Percentiles rank a stretch among this genome's conserved stretches.
Conservation (phyloP, 2,113 vertebrate genomes). For the Thalassarche chlororhynchos region DNA sequence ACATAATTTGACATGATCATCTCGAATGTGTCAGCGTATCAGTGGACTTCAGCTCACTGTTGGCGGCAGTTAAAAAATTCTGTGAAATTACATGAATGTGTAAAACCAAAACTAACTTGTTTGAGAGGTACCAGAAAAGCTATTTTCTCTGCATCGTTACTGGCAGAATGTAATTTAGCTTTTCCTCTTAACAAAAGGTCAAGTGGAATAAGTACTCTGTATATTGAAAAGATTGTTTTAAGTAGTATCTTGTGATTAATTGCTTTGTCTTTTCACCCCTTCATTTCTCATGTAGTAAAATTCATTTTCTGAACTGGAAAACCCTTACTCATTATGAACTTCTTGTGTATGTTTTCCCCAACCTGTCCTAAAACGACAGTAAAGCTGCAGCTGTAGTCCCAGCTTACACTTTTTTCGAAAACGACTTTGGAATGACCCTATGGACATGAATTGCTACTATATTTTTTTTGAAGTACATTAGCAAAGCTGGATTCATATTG, state of each 20-base stretch:
- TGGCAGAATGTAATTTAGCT: conserved; percentile 4
- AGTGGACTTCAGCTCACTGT: conserved; percentile 11
- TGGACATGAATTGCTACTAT: neutral
- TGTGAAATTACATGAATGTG: conserved; percentile 30
- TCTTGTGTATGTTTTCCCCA: neutral
- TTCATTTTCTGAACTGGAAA: conserved; percentile 50
- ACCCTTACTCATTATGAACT: neutral
- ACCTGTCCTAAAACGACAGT: conserved; percentile 12
- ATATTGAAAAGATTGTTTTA: conserved; percentile 21
- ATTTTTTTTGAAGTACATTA: conserved; percentile 17
- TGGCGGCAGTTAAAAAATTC: conserved; percentile 23
- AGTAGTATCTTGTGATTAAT: conserved; percentile 1
- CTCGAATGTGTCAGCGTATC: neutral
- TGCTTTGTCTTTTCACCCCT: conserved; percentile 24
- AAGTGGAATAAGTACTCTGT: neutral
- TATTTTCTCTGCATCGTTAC: neutral
- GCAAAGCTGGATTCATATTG: conserved; percentile 34
- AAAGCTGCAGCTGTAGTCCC: neutral
- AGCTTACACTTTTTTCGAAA: neutral
- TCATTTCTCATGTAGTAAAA: conserved; percentile 13
- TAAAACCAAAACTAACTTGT: conserved; percentile 46
- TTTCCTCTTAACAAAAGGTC: conserved; percentile 28
- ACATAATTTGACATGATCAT: conserved; percentile 70
- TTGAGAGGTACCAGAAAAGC: conserved; percentile 31
- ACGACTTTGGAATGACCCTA: neutral